Conservation (phyloP, 1,140 invertebrate species). For the Megathymus violae region DNA sequence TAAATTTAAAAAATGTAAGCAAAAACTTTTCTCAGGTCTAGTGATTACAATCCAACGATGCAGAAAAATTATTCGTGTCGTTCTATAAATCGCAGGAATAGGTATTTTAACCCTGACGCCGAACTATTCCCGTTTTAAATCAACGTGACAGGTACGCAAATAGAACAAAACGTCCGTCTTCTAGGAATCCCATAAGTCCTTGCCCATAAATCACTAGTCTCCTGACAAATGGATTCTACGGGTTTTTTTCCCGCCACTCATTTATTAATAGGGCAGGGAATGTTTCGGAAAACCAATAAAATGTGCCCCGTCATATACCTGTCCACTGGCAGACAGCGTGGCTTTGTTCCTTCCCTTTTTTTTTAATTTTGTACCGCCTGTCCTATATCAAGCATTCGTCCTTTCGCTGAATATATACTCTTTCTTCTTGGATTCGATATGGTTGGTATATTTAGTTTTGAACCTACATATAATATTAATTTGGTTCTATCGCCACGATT, state of each 20-base stretch:
- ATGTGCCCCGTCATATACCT: slow-evolving; percentile 83
- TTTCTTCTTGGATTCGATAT: background rate
- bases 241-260: slow-evolving; percentile 78
- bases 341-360: slow-evolving; percentile 73
- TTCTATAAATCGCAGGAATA: slow-evolving; percentile 23
- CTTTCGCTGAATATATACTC: background rate
- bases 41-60: background rate
- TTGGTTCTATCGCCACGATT: too few species aligned
- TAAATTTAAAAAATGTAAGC: too few species aligned
- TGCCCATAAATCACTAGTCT: slow-evolving; percentile 76
- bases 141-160: slow-evolving; percentile 81
- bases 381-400: slow-evolving; percentile 36
- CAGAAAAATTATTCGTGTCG: slow-evolving; percentile 1
- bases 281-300: slow-evolving; percentile 83
- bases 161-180: slow-evolving; percentile 79
- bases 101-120: slow-evolving; percentile 46
- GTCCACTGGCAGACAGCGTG: slow-evolving; percentile 78
- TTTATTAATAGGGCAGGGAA: slow-evolving; percentile 82
- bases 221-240: slow-evolving; percentile 82
- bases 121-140: slow-evolving; percentile 72
- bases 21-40: background rate
- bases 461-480: too few species aligned
- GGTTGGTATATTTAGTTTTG: too few species aligned
- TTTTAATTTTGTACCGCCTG: slow-evolving; percentile 49
- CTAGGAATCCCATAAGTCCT: slow-evolving; percentile 76